Conservation (phyloP, 2,888 invertebrate species). For the Nemapogon koenigi region DNA sequence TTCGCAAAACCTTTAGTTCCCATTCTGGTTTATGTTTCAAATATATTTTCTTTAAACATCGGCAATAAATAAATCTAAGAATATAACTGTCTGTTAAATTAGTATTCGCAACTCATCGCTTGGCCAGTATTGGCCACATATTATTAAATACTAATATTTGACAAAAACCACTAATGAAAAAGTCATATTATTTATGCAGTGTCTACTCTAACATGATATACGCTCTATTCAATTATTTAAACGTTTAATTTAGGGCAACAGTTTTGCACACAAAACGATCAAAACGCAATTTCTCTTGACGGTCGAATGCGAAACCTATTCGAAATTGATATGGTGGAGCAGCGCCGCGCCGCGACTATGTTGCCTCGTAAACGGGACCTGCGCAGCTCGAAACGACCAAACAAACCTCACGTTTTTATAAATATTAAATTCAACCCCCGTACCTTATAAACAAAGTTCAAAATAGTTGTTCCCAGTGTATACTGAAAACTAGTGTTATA, state of each 20-base stretch:
- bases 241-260: constrained; percentile 61
- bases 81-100: too few relatives aligned
- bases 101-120: too few relatives aligned
- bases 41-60: too few relatives aligned
- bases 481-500: constrained; percentile 34
- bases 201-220: too few relatives aligned
- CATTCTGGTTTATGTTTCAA: too few relatives aligned
- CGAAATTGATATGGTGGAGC: constrained; percentile 64
- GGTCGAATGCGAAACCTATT: constrained; percentile 58
- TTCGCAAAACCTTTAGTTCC: too few relatives aligned
- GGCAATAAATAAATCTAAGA: too few relatives aligned
- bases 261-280: constrained; percentile 60
- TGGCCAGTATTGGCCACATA: too few relatives aligned
- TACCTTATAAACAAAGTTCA: constrained; percentile 21
- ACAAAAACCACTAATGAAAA: too few relatives aligned
- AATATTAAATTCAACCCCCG: constrained; percentile 28
- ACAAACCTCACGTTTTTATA: constrained; percentile 19
- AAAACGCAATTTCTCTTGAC: constrained; percentile 55
- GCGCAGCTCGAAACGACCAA: constrained; percentile 29
- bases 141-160: too few relatives aligned
- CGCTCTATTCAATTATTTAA: constrained; percentile 62
- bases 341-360: constrained; percentile 51
- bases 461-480: constrained; percentile 22
- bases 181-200: too few relatives aligned
- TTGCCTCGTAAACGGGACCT: constrained; percentile 51